phyloP scores from a whole-genome alignment of 2,797 vertebrate genomes.

The Oryzias sinensis region DNA sequence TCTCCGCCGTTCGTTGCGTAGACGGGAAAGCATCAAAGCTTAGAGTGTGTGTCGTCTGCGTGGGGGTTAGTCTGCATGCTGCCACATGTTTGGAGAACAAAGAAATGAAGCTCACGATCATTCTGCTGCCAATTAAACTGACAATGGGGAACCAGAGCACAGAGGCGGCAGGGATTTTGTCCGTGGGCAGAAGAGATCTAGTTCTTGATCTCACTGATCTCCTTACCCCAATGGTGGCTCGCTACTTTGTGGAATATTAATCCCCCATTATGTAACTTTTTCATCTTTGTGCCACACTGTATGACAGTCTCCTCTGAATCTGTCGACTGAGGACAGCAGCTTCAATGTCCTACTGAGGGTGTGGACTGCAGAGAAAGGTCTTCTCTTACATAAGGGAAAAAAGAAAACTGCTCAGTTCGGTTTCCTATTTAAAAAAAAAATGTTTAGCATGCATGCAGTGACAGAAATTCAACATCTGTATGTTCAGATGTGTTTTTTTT shows the following conservation, averaged over 20 bases:
- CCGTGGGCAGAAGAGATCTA: constrained; percentile 69
- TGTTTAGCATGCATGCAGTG: no score
- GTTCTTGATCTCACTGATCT: constrained; percentile 71
- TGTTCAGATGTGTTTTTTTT: no score
- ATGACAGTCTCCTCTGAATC: constrained; percentile 37
- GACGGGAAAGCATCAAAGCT: constrained; percentile 58
- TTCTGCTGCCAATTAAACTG: constrained; percentile 69
- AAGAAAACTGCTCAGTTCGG: neutral
- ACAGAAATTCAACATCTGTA: no score
- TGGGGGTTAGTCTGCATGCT: constrained; percentile 36
- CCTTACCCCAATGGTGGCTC: constrained; percentile 58
- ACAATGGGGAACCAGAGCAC: constrained; percentile 52
- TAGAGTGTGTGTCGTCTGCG: constrained; percentile 21
- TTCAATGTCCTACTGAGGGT: constrained; percentile 23
- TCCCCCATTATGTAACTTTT: constrained; percentile 68
- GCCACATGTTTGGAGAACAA: constrained; percentile 60
- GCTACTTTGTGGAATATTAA: constrained; percentile 72
- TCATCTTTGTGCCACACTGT: constrained; percentile 51
- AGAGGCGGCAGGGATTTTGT: constrained; percentile 59
- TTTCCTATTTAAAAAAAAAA: no score
- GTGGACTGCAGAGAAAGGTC: neutral
- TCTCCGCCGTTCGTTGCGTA: constrained; percentile 31
- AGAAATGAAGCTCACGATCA: constrained; percentile 56
- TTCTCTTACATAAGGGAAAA: constrained; percentile 5
- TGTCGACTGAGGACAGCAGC: neutral